Evolutionary conservation across 2,888 invertebrate genomes (phyloP).

Genomic region (Nomada ferruginata): DNA sequence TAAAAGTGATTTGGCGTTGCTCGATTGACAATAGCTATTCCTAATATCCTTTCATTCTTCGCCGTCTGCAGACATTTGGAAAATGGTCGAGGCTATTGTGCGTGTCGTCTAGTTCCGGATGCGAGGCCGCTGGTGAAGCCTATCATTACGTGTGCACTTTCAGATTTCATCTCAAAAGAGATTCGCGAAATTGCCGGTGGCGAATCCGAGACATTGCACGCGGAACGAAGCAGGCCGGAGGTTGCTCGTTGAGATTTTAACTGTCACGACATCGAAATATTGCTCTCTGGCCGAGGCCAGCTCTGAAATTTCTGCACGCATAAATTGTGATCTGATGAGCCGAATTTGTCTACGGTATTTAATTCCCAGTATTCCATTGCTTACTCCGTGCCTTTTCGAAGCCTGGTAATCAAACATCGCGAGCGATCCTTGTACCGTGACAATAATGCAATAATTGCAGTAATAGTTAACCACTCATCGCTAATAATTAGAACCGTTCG

Average conservation of each 20-base stretch:
- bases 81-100: background rate
- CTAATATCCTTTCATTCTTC: background rate
- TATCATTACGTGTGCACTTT: slow-evolving; percentile 56
- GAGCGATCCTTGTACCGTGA: too few species aligned
- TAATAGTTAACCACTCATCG: too few species aligned
- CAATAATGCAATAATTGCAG: too few species aligned
- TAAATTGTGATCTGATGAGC: slow-evolving; percentile 49
- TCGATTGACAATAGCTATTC: too few species aligned
- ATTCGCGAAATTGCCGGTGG: slow-evolving; percentile 60
- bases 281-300: slow-evolving; percentile 30
- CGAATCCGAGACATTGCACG: slow-evolving; percentile 32
- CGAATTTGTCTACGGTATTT: slow-evolving; percentile 38
- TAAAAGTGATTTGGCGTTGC: too few species aligned
- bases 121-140: slow-evolving; percentile 39
- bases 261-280: slow-evolving; percentile 63
- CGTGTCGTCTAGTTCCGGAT: slow-evolving; percentile 55
- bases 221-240: slow-evolving; percentile 33
- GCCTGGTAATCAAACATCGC: too few species aligned
- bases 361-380: background rate
- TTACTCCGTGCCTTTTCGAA: too few species aligned
- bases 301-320: slow-evolving; percentile 33
- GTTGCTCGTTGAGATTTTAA: slow-evolving; percentile 57
- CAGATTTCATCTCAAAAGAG: slow-evolving; percentile 55
- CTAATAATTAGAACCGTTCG: too few species aligned
- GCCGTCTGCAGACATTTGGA: too few species aligned